Evolutionary conservation across 2,888 invertebrate species (phyloP).

Genomic region (Drosophila paramelanica): DNA sequence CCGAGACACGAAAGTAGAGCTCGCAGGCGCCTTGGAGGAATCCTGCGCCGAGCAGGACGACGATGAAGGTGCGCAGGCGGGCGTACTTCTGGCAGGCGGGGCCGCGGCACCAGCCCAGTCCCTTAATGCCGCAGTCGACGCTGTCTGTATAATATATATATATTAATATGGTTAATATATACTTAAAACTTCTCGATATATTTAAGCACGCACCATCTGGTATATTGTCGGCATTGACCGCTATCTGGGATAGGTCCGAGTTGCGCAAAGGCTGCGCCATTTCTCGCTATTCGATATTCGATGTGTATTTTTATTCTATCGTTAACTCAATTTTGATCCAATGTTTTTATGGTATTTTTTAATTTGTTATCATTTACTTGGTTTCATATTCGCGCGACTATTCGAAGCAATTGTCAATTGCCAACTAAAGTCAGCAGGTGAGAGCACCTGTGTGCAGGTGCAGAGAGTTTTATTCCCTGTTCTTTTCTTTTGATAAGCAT

Average conservation of each 20-base stretch:
- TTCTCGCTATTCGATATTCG: conserved; percentile 38
- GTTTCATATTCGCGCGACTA: conserved; percentile 66
- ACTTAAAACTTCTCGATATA: background rate
- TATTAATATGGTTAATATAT: no score
- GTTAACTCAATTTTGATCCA: conserved; percentile 17
- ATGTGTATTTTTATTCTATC: conserved; percentile 27
- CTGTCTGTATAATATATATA: conserved; percentile 73
- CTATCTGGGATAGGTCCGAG: conserved; percentile 78
- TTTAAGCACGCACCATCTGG: conserved; percentile 67
- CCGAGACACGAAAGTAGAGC: conserved; percentile 86
- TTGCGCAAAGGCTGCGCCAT: conserved; percentile 67
- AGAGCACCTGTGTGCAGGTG: conserved; percentile 12
- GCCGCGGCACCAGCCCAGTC: conserved; percentile 85
- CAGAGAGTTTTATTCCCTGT: background rate
- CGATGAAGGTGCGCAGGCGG: conserved; percentile 85
- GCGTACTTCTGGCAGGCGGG: conserved; percentile 85
- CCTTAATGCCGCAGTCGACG: conserved; percentile 86
- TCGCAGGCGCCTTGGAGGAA: conserved; percentile 85
- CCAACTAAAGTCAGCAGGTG: conserved; percentile 44
- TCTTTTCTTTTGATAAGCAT: conserved; percentile 45
- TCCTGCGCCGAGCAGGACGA: conserved; percentile 83
- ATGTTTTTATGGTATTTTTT: conserved; percentile 9
- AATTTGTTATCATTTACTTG: conserved; percentile 19
- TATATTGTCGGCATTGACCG: conserved; percentile 78
- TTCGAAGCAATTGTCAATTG: conserved; percentile 57